phyloP scores from a whole-genome alignment of 2,113 vertebrate genomes.

The Rhinoptilus africanus region DNA sequence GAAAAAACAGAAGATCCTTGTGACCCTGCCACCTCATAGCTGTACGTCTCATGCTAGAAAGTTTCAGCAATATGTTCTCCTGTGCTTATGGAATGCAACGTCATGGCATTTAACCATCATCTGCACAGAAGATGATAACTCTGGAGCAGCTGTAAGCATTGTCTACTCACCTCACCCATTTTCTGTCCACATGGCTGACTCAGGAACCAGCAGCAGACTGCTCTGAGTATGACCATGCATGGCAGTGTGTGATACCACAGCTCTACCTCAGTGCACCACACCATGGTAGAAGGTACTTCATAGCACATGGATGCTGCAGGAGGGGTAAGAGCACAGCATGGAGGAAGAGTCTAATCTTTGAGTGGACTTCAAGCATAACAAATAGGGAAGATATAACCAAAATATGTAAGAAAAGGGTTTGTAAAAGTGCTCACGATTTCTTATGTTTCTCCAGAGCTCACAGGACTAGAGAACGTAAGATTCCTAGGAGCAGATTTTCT shows the following conservation, averaged over 20 bases:
- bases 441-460: neutral
- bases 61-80: neutral
- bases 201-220: neutral
- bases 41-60: accelerated
- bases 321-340: neutral
- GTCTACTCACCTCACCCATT: neutral
- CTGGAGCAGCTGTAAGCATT: neutral
- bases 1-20: neutral
- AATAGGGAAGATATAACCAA: neutral
- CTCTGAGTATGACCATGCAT: neutral
- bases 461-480: neutral
- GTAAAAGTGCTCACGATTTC: neutral
- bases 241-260: neutral
- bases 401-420: neutral
- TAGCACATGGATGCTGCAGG: neutral
- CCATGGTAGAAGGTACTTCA: neutral
- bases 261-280: neutral
- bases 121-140: neutral
- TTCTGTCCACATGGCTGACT: neutral
- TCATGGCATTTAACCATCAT: neutral
- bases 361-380: neutral
- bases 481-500: neutral
- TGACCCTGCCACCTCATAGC: neutral
- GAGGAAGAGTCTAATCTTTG: neutral
- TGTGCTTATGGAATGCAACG: neutral